These are phyloP conservation scores for Calypte anna DNA, from an alignment of 2,113 vertebrate genomes.

Conservation along the genomic window DNA sequence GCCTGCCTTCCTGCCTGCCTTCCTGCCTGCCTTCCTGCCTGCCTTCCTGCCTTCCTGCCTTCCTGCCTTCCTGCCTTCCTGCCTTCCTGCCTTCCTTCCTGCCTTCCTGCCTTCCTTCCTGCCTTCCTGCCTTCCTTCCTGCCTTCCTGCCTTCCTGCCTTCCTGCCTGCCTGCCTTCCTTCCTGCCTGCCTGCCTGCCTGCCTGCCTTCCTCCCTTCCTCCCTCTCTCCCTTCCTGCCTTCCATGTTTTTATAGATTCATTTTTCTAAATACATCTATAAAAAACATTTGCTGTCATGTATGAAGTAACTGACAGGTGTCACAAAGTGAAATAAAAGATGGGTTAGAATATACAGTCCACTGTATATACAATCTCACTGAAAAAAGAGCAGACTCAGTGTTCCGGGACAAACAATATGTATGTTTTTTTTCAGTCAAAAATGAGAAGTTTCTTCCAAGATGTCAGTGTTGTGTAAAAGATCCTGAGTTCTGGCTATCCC, in stretches of 20 bases:
- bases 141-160: no score
- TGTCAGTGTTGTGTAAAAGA: background rate
- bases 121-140: no score
- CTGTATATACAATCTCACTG: background rate
- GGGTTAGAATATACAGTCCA: background rate
- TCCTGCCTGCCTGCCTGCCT: no score
- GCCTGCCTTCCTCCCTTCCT: background rate
- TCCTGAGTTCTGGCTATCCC: background rate
- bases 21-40: no score
- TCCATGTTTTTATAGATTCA: background rate
- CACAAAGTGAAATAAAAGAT: background rate
- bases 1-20: no score
- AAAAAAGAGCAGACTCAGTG: background rate
- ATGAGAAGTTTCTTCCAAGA: background rate
- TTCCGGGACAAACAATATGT: background rate
- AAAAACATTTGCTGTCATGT: background rate
- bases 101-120: no score
- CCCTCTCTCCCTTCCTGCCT: background rate
- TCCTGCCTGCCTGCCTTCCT: no score
- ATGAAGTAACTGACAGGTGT: constrained; percentile 20
- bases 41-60: no score
- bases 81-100: no score
- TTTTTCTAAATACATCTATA: background rate
- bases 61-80: no score
- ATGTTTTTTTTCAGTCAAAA: background rate